These are phyloP conservation scores for Hydropsyche betteni DNA, from an alignment of 2,888 invertebrate species.

Conservation along the genomic window DNA sequence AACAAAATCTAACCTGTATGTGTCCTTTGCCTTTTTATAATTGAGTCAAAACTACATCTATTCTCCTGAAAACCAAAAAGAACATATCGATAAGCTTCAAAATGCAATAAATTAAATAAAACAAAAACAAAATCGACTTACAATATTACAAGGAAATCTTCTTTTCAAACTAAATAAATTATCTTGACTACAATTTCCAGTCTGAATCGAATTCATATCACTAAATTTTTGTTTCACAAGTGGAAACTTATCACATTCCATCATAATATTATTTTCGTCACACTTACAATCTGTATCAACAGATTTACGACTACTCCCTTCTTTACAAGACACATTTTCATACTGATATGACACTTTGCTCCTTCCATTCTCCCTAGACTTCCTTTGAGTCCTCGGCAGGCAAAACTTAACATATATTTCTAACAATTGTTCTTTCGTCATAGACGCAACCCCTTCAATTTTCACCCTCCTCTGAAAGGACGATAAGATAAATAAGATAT, in stretches of 20 bases:
- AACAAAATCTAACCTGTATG: background rate
- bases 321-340: background rate
- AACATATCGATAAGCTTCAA: too few species aligned
- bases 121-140: conserved; percentile 1
- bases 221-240: background rate
- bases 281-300: background rate
- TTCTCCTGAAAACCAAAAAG: background rate
- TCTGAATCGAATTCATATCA: background rate
- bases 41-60: background rate
- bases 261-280: background rate
- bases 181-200: background rate
- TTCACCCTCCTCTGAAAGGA: conserved; percentile 48
- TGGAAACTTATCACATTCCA: conserved; percentile 4
- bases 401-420: conserved; percentile 62
- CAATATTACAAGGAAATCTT: background rate
- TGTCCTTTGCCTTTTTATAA: background rate
- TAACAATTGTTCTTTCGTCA: conserved; percentile 56
- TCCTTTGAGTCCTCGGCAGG: conserved; percentile 63
- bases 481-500: background rate
- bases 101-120: too few species aligned
- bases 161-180: background rate
- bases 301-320: background rate
- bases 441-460: conserved; percentile 38
- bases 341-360: background rate
- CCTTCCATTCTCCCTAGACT: background rate